Percentiles rank a stretch among this genome's conserved stretches.
Evolutionary conservation across 2,888 invertebrate genomes (phyloP).

Genomic region (Euzetes globulus): DNA sequence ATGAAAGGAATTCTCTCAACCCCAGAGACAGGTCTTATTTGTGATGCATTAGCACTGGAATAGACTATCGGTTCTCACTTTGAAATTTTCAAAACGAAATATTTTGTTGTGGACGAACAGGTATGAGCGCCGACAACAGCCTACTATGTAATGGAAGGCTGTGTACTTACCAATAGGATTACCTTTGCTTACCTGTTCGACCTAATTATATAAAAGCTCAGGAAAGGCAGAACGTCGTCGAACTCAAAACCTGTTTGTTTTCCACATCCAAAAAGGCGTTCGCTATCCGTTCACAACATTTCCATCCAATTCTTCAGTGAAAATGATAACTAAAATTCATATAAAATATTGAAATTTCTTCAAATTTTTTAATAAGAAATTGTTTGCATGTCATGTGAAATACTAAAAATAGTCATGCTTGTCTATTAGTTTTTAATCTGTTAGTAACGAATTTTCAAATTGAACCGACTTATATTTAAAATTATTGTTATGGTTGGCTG

Average conservation of each 20-base stretch:
- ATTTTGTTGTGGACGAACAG: not conserved
- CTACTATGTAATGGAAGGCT: not conserved
- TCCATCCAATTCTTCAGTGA: not conserved
- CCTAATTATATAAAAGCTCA: constrained; percentile 17
- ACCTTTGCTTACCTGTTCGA: constrained; percentile 5
- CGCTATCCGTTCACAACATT: not conserved
- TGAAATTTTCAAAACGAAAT: not conserved
- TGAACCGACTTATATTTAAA: too few species aligned
- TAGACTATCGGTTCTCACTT: not conserved
- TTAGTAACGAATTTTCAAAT: too few species aligned
- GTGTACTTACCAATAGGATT: constrained; percentile 8
- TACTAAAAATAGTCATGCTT: too few species aligned
- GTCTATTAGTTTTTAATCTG: too few species aligned
- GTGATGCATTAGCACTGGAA: not conserved
- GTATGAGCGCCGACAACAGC: not conserved
- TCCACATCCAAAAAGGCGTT: not conserved
- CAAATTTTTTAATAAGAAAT: too few species aligned
- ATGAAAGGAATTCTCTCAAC: constrained; percentile 18
- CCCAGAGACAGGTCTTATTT: not conserved
- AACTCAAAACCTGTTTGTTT: constrained; percentile 17
- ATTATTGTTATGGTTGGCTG: too few species aligned
- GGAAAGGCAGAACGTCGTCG: constrained; percentile 2
- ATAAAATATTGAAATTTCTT: too few species aligned
- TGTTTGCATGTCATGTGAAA: too few species aligned
- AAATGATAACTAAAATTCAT: not conserved